Base-by-base conservation (phyloP, 2,888 invertebrate species). In the Meiosimyza decipiens region DNA sequence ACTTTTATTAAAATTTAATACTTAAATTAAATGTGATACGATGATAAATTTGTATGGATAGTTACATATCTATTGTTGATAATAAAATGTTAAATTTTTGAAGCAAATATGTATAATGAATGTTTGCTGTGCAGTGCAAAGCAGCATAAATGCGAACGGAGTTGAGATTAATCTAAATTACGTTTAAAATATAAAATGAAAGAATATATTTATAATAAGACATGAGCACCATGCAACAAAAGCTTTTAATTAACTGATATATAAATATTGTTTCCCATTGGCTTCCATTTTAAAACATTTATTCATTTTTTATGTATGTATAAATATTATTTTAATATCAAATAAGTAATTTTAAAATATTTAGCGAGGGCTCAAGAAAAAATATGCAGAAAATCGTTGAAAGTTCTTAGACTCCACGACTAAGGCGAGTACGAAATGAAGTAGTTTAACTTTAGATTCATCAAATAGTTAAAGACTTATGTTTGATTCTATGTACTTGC, bases 221-320 rank as follows among this genome's bases (percentile, higher is more conserved):
- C 47, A 54, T 51, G 49, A 69, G 13, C 40, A 49, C 51, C n/a
- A 62, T 51, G 47, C 47, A 50, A 64, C 50, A 64, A 22, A 18
- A 51, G 40, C 18, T 64, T 64, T 64, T 51, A 22, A 50, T 50
- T 15, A 50, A 64, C 51, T 50, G 22, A 28, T 16, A 63, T 49
- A 49, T 22, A 49, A 64, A 70, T 11, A 49, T 40, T 13, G 47
- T 55, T 64, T 49, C 69, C 73, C 71, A 76, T 78, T 77, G 79
- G 79, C 79, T 79, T 79, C 79, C 79, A 79, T 79, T 76, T 77
- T 66, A 50, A 68, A 75, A 76, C 65, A 73, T 16, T 65, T 59
- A 50, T 55, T 55, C 71, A 69, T 71, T 72, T 62, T 75, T 74
- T 74, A 67, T 73, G 55, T 75, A 73, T 28, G 16, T 15, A 13